Base-by-base conservation (phyloP, 2,888 invertebrate genomes). In the Euzetes globulus region DNA sequence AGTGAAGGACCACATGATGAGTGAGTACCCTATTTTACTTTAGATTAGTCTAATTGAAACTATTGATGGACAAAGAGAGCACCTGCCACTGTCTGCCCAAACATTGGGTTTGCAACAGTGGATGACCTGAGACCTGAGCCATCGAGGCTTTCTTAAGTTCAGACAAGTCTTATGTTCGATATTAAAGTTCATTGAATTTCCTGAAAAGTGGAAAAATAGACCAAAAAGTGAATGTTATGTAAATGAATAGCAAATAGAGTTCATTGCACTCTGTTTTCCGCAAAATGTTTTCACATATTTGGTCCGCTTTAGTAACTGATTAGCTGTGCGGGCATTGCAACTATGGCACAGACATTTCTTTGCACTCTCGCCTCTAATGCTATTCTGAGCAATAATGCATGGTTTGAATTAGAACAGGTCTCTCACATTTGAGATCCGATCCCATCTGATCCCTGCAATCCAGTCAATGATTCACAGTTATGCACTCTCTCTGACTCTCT, bases 391-490 rank as follows among this genome's bases (percentile, higher is more conserved):
- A 22, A 19, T 68, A 13, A 68, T 68, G n/a, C 41, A 22, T 41
- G 63, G 68, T 45, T 68, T 68, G 68, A 68, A 68, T 68, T 15
- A 45, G n/a, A 68, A 68, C 68, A 68, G 68, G 68, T 68, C 68
- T 68, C 60, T 60, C 60, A 33, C 33, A 60, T 33, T n/a, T 17
- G 17, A 29, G 33, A 60, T 60, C 58, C 58, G 27, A 60, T 65
- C 68, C 68, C 37, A 22, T 68, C 45, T 68, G 68, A 68, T 68
- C 68, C 68, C 45, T 37, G 15, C 41, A 33, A 41, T 22, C 3
- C 7, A 68, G 37, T 68, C 45, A 37, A 37, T 63, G 63, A 68
- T 68, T 68, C 68, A 68, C 41, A 41, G 41, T 68, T 68, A 68
- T 37, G 17, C 63, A 27, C 63, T 60, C 19, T 65, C 29, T 33